Evolutionary conservation across 2,797 vertebrate genomes (phyloP).

Genomic region (Gouania willdenowi): DNA sequence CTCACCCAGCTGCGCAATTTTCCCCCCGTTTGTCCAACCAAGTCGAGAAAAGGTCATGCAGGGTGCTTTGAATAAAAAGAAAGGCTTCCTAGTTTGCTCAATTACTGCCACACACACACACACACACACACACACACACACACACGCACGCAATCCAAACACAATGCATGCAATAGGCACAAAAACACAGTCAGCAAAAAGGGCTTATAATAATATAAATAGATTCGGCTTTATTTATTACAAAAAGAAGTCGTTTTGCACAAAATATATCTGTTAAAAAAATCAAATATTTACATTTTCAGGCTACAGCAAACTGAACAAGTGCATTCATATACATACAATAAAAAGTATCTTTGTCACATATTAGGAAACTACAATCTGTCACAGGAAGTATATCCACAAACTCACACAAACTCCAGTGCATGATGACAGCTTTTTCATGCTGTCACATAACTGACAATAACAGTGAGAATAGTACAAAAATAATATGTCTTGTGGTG

Average conservation of each 20-base stretch:
- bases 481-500: constrained; percentile 82
- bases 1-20: constrained; percentile 68
- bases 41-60: constrained; percentile 64
- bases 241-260: constrained; percentile 82
- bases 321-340: constrained; percentile 94
- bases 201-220: constrained; percentile 77
- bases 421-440: too few relatives aligned
- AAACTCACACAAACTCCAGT: too few relatives aligned
- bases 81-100: constrained; percentile 56
- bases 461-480: constrained; percentile 58
- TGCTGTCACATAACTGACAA: too few relatives aligned
- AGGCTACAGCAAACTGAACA: constrained; percentile 73
- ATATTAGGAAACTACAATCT: constrained; percentile 66
- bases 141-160: neutral
- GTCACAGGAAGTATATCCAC: constrained; percentile 67
- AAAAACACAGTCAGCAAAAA: constrained; percentile 38
- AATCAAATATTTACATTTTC: constrained; percentile 83
- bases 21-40: constrained; percentile 46
- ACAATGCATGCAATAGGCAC: neutral
- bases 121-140: constrained; percentile 1
- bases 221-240: constrained; percentile 83
- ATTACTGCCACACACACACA: constrained; percentile 30
- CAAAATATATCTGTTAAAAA: constrained; percentile 87
- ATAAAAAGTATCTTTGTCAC: constrained; percentile 76
- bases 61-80: constrained; percentile 53